Conservation (phyloP, 2,888 invertebrate genomes). For the Myathropa florea region DNA sequence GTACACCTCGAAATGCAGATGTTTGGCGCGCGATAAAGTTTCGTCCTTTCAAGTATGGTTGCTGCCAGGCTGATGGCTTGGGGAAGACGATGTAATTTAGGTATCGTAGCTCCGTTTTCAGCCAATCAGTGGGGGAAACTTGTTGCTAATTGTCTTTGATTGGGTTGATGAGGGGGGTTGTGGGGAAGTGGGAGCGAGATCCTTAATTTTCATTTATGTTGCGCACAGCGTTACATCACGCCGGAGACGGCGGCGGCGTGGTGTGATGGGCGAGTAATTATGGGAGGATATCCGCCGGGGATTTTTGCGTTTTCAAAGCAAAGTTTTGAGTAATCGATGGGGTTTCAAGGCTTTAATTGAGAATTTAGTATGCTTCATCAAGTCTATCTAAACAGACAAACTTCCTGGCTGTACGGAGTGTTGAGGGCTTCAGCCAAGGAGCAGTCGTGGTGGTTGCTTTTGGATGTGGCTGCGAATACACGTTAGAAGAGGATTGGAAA, state of each 20-base stretch:
- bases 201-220: conserved; percentile 35
- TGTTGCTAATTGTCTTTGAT: conserved; percentile 66
- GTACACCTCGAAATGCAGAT: conserved; percentile 63
- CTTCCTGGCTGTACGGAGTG: too few relatives aligned
- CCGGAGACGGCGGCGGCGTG: background rate
- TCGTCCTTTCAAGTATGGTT: conserved; percentile 19
- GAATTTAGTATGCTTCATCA: background rate
- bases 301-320: background rate
- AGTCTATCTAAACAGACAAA: background rate
- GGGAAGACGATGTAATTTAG: conserved; percentile 55
- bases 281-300: background rate
- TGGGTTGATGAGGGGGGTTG: background rate
- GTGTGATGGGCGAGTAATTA: background rate
- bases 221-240: background rate
- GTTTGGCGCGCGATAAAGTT: conserved; percentile 67
- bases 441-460: too few relatives aligned
- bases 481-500: too few relatives aligned
- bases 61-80: background rate
- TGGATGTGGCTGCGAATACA: too few relatives aligned
- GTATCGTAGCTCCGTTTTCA: conserved; percentile 31
- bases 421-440: too few relatives aligned
- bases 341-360: background rate
- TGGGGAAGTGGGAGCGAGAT: conserved; percentile 1
- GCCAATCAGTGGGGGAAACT: conserved; percentile 57
- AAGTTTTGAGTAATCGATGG: background rate